Conservation (phyloP, 1,140 invertebrate genomes). For the Aricia agestis region DNA sequence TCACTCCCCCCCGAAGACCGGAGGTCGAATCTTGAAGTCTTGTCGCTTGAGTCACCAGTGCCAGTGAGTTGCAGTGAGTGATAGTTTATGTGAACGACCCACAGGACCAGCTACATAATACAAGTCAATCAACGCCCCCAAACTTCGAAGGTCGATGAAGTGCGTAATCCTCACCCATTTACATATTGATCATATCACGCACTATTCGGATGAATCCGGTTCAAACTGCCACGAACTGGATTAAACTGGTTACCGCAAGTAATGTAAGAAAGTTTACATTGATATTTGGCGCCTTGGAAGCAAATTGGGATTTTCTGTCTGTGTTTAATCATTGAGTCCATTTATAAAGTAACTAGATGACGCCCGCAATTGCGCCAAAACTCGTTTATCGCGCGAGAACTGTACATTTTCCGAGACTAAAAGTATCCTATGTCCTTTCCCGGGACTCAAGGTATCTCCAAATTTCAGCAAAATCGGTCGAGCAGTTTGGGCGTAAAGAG, state of each 20-base stretch:
- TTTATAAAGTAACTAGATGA: too few species aligned
- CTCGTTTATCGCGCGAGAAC: too few species aligned
- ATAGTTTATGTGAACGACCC: not conserved
- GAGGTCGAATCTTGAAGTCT: too few species aligned
- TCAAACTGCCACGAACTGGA: not conserved
- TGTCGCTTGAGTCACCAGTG: too few species aligned
- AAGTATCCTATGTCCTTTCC: too few species aligned
- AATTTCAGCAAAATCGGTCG: too few species aligned
- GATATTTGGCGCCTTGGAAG: not conserved
- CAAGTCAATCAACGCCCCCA: conserved; percentile 1
- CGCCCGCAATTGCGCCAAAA: too few species aligned
- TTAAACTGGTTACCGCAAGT: conserved; percentile 1
- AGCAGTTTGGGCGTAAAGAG: too few species aligned
- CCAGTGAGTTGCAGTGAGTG: not conserved
- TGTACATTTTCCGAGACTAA: too few species aligned
- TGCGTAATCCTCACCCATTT: conserved; percentile 6
- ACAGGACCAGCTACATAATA: not conserved
- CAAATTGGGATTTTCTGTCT: not conserved
- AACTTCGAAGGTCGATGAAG: not conserved
- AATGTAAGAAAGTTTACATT: not conserved
- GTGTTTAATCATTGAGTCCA: not conserved
- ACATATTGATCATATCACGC: not conserved
- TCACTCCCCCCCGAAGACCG: too few species aligned
- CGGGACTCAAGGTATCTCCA: too few species aligned
- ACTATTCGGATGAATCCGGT: not conserved